A percentile compares a stretch with the other conserved stretches of the same genome.
phyloP scores from a whole-genome alignment of 35 echinoderm and acorn worm genomes.

The Ophiothrix spiculata region DNA sequence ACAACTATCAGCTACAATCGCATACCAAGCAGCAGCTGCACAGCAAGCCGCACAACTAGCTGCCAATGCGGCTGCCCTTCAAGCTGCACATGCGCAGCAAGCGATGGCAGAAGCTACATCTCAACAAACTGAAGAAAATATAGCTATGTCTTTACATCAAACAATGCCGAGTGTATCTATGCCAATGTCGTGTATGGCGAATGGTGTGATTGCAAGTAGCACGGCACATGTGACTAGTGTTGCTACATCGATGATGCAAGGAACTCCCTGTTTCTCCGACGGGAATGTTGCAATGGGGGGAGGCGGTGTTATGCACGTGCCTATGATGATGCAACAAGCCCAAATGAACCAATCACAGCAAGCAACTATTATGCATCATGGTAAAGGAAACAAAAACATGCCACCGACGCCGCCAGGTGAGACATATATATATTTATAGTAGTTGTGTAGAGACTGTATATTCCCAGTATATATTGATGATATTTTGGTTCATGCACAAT shows the following conservation, averaged over 20 bases:
- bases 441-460: too few relatives aligned
- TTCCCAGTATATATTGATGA: too few relatives aligned
- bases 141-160: neutral
- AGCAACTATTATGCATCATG: neutral
- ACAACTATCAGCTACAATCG: neutral
- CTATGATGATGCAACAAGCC: neutral
- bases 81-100: neutral
- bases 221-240: neutral
- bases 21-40: neutral
- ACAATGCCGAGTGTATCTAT: neutral
- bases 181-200: conserved; percentile 2
- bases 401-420: neutral
- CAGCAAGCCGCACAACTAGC: neutral
- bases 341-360: neutral
- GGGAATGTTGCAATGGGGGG: neutral
- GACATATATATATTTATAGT: too few relatives aligned
- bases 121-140: neutral
- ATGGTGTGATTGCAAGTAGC: neutral
- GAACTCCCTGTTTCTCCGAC: neutral
- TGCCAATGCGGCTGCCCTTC: neutral
- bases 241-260: neutral
- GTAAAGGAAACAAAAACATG: neutral
- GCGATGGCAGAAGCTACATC: neutral
- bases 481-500: too few relatives aligned
- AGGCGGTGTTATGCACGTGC: neutral